Evolutionary conservation across 2,113 vertebrate species (phyloP).

Genomic region (Castor canadensis): DNA sequence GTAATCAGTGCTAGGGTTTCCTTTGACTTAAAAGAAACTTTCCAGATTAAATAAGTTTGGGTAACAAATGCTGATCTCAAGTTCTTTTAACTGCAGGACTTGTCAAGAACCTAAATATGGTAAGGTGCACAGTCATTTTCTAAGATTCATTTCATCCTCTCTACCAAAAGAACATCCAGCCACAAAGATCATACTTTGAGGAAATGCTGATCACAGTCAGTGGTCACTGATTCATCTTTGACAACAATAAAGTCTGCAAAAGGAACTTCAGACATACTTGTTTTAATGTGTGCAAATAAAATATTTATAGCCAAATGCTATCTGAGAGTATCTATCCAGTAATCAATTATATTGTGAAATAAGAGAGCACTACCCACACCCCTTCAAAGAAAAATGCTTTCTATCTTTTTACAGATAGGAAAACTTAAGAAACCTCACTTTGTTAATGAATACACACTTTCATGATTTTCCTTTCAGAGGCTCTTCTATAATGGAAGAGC

Average conservation of each 20-base stretch:
- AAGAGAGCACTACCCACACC: not conserved
- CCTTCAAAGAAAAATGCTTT: not conserved
- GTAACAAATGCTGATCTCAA: not conserved
- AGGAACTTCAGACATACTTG: not conserved
- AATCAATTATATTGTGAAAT: slow-evolving; percentile 67
- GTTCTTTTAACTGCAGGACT: not conserved
- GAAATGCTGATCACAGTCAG: not conserved
- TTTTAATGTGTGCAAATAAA: slow-evolving; percentile 70
- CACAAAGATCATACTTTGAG: not conserved
- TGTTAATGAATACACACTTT: not conserved
- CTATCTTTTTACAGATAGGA: slow-evolving; percentile 2
- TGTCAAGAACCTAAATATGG: not conserved
- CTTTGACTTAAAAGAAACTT: not conserved
- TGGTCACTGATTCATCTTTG: not conserved
- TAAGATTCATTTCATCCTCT: not conserved
- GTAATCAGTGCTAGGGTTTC: not conserved
- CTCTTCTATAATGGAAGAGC: not conserved
- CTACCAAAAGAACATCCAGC: not conserved
- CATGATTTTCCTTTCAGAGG: not conserved
- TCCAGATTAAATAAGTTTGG: not conserved
- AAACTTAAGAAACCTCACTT: slow-evolving; percentile 1
- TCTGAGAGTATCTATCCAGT: slow-evolving; percentile 62
- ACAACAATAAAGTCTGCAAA: not conserved
- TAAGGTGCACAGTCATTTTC: not conserved
- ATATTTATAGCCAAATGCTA: slow-evolving; percentile 66